Conservation (phyloP, 2,888 invertebrate genomes). For the Nomada ferruginata region DNA sequence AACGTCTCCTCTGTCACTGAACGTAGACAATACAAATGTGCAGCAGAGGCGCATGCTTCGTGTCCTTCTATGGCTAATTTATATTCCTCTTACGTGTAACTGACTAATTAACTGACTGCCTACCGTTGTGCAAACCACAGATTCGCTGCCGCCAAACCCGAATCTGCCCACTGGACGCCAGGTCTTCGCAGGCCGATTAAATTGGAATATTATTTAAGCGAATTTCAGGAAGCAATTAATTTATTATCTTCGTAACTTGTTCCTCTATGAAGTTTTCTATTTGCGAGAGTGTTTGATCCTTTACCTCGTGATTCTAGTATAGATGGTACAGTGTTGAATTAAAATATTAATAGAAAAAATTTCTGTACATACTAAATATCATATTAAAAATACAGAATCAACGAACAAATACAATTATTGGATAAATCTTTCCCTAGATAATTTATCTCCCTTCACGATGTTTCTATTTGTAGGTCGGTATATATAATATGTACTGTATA, state of each 20-base stretch:
- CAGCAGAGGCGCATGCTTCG: not conserved
- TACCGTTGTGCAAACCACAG: constrained; percentile 32
- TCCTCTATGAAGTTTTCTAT: not conserved
- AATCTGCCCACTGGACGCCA: constrained; percentile 14
- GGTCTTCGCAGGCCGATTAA: constrained; percentile 13
- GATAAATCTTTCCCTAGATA: too few species aligned
- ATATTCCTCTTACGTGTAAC: constrained; percentile 55
- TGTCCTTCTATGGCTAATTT: constrained; percentile 36
- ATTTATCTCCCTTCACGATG: too few species aligned
- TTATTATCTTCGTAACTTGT: not conserved
- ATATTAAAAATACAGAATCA: not conserved
- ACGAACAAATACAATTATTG: too few species aligned
- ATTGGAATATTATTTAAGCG: not conserved
- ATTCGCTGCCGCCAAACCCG: constrained; percentile 41
- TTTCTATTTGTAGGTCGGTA: too few species aligned
- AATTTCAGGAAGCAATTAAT: not conserved
- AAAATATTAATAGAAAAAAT: not conserved
- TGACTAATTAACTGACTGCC: constrained; percentile 56
- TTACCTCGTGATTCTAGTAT: not conserved
- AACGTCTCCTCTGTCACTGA: not conserved
- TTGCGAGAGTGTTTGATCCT: too few species aligned
- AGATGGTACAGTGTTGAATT: not conserved
- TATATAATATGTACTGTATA: too few species aligned
- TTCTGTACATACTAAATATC: constrained; percentile 1
- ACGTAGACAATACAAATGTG: not conserved